A percentile compares a stretch with the other conserved stretches of the same genome.
Conservation (phyloP, 1,140 invertebrate genomes). For the Drosophila lacteicornis region DNA sequence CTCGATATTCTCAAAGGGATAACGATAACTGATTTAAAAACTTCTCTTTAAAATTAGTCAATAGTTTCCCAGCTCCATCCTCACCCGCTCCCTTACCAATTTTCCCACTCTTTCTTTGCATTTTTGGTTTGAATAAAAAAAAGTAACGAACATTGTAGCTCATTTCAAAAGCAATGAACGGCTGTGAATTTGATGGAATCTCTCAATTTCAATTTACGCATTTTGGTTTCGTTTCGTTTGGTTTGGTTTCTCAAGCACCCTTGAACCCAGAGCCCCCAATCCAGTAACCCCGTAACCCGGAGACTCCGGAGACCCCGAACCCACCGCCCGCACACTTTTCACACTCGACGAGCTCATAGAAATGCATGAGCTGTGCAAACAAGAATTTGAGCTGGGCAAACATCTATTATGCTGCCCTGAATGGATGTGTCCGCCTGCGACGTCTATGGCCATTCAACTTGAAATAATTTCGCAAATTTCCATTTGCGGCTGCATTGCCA, state of each 20-base stretch:
- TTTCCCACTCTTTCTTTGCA: conserved; percentile 16
- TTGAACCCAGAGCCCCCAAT: conserved; percentile 50
- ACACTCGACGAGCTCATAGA: conserved; percentile 40
- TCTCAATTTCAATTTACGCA: conserved; percentile 70
- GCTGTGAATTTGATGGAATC: conserved; percentile 84
- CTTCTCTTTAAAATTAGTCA: neutral
- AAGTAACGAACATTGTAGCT: conserved; percentile 84
- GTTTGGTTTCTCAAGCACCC: conserved; percentile 34
- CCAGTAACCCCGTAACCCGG: conserved; percentile 3
- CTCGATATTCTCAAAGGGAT: no score
- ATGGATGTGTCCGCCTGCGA: conserved; percentile 43
- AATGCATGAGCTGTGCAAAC: conserved; percentile 62
- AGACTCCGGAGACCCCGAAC: neutral
- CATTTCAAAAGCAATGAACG: conserved; percentile 84
- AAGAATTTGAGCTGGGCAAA: conserved; percentile 63
- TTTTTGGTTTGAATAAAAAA: conserved; percentile 27
- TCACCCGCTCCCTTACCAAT: neutral
- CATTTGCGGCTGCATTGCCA: conserved; percentile 58
- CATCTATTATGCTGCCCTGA: conserved; percentile 70
- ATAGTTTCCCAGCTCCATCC: neutral
- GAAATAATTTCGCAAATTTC: conserved; percentile 73
- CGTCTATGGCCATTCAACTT: conserved; percentile 68
- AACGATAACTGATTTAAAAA: no score
- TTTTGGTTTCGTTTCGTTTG: conserved; percentile 56
- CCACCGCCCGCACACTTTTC: conserved; percentile 31